Base-by-base conservation (phyloP, 2,797 vertebrate genomes). In the Nothura maculosa region DNA sequence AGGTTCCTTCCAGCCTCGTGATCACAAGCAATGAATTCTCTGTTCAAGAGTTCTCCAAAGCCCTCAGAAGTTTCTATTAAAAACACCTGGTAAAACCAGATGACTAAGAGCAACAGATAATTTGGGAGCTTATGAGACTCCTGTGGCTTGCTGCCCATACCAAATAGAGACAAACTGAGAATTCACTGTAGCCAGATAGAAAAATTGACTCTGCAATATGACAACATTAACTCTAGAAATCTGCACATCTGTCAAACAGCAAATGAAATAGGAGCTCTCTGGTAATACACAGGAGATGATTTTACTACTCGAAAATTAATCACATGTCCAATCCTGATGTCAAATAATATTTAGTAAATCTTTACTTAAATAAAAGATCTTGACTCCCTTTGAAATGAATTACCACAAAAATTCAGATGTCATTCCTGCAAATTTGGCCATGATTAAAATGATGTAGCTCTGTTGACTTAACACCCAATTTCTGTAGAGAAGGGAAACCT, bases 181-280 rank as follows among this genome's bases (percentile, higher is more conserved):
- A 85, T 9, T 67, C 47, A 34, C 3, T 47, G 32, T 48, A 63
- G 72, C 15, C 1, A 8, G 34, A 67, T 21, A 83, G 76, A 88
- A 93, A 64, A 36, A 74, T 4, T 89, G 42, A 61, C 42, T 62
- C 48, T 32, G 45, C 24, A 68, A 50, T 20, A 78, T 83, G 88
- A 85, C 85, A 86, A 89, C 2, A 1, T 87, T 93, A 94, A 93
- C 85, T 95, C 42, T 42, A 52, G 54, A 91, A 90, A 92, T 19
- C 45, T 42, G 78, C 79, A 89, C 94, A 91, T 92, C 94, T 96
- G 91, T 88, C 94, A 95, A 96, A 94, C 73, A 94, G 90, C 80
- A 90, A 62, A 81, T 85, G 74, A 69, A 95, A 96, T 81, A 85
- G 72, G 67, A 87, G 84, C 48, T 24, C 47, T 81, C 62, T 64